Percentiles rank a stretch among this genome's conserved stretches.
These are phyloP conservation scores for Aurelia coerulea DNA, from an alignment of 30 jellyfish, hydroid and myxozoan species.

Conservation along the genomic window DNA sequence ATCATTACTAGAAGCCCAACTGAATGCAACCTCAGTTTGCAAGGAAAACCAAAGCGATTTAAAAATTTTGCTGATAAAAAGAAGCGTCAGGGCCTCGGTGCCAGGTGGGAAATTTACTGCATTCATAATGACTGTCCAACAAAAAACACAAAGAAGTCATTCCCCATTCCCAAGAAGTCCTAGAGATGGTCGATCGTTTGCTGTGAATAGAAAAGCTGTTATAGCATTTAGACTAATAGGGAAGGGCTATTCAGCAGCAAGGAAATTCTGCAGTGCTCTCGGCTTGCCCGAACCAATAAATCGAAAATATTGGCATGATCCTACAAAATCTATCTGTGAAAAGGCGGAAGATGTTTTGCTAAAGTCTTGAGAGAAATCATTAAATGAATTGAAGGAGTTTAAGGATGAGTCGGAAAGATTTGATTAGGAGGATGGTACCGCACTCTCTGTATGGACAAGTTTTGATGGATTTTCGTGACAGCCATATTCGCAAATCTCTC, in stretches of 20 bases:
- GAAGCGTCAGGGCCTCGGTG: no score
- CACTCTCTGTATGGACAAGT: slow-evolving; percentile 3
- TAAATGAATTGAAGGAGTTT: background rate
- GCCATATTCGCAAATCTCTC: no score
- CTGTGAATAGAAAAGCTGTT: background rate
- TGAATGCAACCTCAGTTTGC: no score
- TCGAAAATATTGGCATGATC: background rate
- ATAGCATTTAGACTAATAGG: slow-evolving; percentile 15
- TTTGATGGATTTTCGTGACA: slow-evolving; percentile 29
- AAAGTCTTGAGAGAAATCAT: background rate
- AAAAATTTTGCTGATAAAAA: no score
- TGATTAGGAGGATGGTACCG: background rate
- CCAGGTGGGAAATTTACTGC: no score
- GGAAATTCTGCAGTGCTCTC: background rate
- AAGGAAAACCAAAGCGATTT: no score
- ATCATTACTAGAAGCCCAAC: no score
- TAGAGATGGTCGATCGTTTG: background rate
- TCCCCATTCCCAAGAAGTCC: no score
- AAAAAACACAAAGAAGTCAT: no score
- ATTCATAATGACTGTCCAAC: no score
- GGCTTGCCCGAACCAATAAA: background rate
- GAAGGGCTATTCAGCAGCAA: slow-evolving; percentile 29
- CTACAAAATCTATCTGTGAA: no score
- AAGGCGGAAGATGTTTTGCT: no score
- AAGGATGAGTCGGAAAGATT: background rate